Conservation (phyloP, 2,888 invertebrate species). For the Fragum whitleyi region DNA sequence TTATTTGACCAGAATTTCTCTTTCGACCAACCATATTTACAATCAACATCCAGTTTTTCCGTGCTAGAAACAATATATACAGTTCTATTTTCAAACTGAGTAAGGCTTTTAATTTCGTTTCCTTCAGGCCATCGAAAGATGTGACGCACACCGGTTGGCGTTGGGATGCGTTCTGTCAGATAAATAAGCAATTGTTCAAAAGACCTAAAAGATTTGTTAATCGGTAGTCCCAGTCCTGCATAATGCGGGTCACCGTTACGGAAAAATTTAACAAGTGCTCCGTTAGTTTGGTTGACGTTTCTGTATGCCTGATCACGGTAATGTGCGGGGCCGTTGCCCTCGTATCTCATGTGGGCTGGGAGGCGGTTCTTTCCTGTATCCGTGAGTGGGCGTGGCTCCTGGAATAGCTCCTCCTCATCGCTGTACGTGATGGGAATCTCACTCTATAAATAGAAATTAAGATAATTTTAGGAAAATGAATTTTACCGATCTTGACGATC, state of each 20-base stretch:
- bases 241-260: conserved; percentile 97
- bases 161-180: conserved; percentile 93
- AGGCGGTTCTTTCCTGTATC: conserved; percentile 57
- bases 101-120: conserved; percentile 89
- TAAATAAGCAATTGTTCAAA: conserved; percentile 94
- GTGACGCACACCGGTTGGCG: conserved; percentile 95
- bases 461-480: too few relatives aligned
- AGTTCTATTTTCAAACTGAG: conserved; percentile 89
- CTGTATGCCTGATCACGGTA: conserved; percentile 52
- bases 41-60: conserved; percentile 85
- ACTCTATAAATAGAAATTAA: conserved; percentile 67
- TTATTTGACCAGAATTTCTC: conserved; percentile 76
- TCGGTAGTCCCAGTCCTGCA: conserved; percentile 94
- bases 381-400: conserved; percentile 63
- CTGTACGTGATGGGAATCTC: conserved; percentile 66
- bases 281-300: conserved; percentile 40
- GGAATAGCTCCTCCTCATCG: conserved; percentile 63
- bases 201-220: conserved; percentile 94
- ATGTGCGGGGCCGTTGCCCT: conserved; percentile 43
- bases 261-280: conserved; percentile 91
- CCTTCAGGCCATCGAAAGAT: conserved; percentile 96
- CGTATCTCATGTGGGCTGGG: conserved; percentile 55
- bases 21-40: conserved; percentile 75
- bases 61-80: conserved; percentile 97
- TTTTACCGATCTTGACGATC: neutral